Evolutionary conservation across 2,797 vertebrate genomes (phyloP).

Genomic region (Chromis chromis): DNA sequence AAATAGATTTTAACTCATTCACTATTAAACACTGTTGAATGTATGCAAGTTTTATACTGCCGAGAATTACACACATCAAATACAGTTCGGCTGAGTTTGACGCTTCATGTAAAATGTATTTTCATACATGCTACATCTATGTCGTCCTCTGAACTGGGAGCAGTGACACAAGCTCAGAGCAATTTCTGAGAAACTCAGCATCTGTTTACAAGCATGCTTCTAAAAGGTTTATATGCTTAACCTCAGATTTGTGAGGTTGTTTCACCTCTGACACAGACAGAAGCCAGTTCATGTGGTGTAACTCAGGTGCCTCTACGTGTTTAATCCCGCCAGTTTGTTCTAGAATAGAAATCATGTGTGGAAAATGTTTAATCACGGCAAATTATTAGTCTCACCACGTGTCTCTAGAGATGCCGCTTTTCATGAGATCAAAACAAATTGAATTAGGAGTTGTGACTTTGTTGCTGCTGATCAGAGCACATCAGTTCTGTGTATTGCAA

Average conservation of each 20-base stretch:
- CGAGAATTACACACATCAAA: slow-evolving; percentile 19
- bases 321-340: too few species aligned
- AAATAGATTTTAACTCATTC: slow-evolving; percentile 7
- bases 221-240: slow-evolving; percentile 6
- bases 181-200: background rate
- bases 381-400: background rate
- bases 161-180: background rate
- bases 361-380: background rate
- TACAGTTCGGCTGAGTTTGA: slow-evolving; percentile 9
- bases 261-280: slow-evolving; percentile 3
- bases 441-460: slow-evolving; percentile 1
- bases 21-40: background rate
- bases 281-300: background rate
- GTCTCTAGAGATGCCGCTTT: background rate
- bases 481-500: background rate
- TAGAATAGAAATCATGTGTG: too few species aligned
- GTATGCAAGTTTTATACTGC: background rate
- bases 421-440: slow-evolving; percentile 11
- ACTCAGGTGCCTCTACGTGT: background rate
- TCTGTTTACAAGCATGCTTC: background rate
- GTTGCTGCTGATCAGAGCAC: background rate
- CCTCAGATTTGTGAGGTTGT: slow-evolving; percentile 6
- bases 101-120: slow-evolving; percentile 17
- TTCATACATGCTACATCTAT: slow-evolving; percentile 1
- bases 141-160: slow-evolving; percentile 13